Percentiles rank a stretch among this genome's conserved stretches.
These are phyloP conservation scores for Drosophila siamana DNA, from an alignment of 2,888 invertebrate species.

Conservation along the genomic window DNA sequence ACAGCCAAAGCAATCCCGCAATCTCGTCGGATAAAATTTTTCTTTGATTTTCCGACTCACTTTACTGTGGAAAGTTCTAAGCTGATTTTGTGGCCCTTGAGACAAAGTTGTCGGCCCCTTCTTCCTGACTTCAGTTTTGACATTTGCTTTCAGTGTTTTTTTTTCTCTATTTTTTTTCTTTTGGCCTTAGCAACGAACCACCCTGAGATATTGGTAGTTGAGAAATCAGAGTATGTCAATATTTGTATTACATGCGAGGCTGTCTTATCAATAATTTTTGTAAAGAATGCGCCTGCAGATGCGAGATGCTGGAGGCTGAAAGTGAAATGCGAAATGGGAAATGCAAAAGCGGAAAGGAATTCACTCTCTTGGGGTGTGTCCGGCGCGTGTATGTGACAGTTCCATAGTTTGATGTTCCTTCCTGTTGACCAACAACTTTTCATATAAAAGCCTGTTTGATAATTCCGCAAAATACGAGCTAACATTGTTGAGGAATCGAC, in stretches of 20 bases:
- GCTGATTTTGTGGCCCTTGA: slow-evolving; percentile 66
- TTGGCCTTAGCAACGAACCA: slow-evolving; percentile 32
- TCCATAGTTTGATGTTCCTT: slow-evolving; percentile 52
- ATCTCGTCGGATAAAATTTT: background rate
- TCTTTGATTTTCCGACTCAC: slow-evolving; percentile 39
- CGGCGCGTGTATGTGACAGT: slow-evolving; percentile 71
- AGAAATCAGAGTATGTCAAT: slow-evolving; percentile 75
- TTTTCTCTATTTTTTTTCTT: background rate
- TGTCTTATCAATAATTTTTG: slow-evolving; percentile 78
- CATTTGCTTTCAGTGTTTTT: slow-evolving; percentile 57
- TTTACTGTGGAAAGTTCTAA: slow-evolving; percentile 48
- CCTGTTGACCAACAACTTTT: slow-evolving; percentile 44
- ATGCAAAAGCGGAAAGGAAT: slow-evolving; percentile 7
- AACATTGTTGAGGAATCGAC: slow-evolving; percentile 15
- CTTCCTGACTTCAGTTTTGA: slow-evolving; percentile 62
- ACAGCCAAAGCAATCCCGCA: slow-evolving; percentile 15
- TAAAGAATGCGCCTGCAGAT: slow-evolving; percentile 62
- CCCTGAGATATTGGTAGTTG: slow-evolving; percentile 15
- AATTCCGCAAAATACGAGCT: slow-evolving; percentile 36
- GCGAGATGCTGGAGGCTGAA: slow-evolving; percentile 33
- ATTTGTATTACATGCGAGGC: slow-evolving; percentile 72
- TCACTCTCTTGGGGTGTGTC: slow-evolving; percentile 34
- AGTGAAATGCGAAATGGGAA: slow-evolving; percentile 16
- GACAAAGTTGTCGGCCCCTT: slow-evolving; percentile 29
- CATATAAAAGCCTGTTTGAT: slow-evolving; percentile 47